Conservation (phyloP, 2,888 invertebrate species). For the Diarsia rubi region DNA sequence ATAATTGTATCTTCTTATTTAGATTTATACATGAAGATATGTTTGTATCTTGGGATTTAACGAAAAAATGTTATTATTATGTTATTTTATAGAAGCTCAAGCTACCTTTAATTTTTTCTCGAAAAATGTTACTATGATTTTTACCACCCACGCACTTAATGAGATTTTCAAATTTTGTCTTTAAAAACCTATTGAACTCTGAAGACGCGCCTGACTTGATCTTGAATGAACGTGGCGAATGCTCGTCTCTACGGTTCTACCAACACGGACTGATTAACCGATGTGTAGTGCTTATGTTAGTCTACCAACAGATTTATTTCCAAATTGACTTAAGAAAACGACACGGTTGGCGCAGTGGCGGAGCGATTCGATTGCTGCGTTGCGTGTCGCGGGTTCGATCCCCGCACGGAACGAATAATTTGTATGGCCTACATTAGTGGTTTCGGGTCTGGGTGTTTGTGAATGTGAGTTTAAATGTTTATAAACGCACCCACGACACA, state of each 20-base stretch:
- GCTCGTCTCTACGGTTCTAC: too few species aligned
- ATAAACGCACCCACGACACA: too few species aligned
- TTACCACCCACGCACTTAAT: not conserved
- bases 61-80: not conserved
- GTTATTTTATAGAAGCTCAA: not conserved
- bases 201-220: not conserved
- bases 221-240: not conserved
- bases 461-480: too few species aligned
- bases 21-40: conserved; percentile 30
- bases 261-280: not conserved
- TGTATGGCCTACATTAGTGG: too few species aligned
- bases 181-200: not conserved
- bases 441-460: too few species aligned
- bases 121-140: too few species aligned
- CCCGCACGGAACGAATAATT: too few species aligned
- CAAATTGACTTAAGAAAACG: too few species aligned
- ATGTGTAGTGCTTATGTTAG: not conserved
- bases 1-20: conserved; percentile 52
- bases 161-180: not conserved
- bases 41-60: not conserved
- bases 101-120: not conserved
- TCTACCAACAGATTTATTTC: too few species aligned
- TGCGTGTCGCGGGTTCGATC: too few species aligned
- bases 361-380: too few species aligned
- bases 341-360: too few species aligned